Evolutionary conservation across 2,797 vertebrate genomes (phyloP).

Genomic region (Eleutherodactylus coqui): DNA sequence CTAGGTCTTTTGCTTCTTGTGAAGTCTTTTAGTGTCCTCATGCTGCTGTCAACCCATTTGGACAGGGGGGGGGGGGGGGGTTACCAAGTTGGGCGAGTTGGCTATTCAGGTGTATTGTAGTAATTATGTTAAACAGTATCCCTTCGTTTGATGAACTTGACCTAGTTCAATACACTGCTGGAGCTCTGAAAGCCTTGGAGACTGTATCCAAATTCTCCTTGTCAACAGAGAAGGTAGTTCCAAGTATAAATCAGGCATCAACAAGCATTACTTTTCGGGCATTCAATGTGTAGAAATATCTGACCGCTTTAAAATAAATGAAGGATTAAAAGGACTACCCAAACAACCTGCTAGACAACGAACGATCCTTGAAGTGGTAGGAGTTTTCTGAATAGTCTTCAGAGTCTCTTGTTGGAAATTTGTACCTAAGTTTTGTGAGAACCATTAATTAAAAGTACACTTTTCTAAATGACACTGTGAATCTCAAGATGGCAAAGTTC

Average conservation of each 20-base stretch:
- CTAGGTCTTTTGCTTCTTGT: too few relatives aligned
- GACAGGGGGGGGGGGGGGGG: too few relatives aligned
- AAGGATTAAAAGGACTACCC: conserved; percentile 37
- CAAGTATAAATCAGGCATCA: conserved; percentile 15
- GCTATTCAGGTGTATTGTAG: too few relatives aligned
- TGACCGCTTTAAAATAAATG: conserved; percentile 16
- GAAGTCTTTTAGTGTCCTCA: too few relatives aligned
- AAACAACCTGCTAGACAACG: conserved; percentile 1
- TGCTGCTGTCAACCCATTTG: too few relatives aligned
- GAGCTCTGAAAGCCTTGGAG: conserved; percentile 7
- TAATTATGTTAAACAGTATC: too few relatives aligned
- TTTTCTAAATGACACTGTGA: conserved; percentile 33
- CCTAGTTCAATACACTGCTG: background rate
- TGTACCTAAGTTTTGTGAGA: conserved; percentile 16
- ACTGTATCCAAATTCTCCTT: conserved; percentile 21
- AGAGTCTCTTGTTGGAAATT: conserved; percentile 21
- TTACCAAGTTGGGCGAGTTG: too few relatives aligned
- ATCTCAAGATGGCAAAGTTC: conserved; percentile 26
- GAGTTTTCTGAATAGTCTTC: background rate
- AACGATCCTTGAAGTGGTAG: conserved; percentile 19
- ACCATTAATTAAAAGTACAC: conserved; percentile 47
- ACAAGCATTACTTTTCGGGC: background rate
- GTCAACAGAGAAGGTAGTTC: conserved; percentile 12
- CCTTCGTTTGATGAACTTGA: background rate
- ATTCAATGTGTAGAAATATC: conserved; percentile 3